Evolutionary conservation across 2,888 invertebrate genomes (phyloP).

Genomic region (Dryomyza anilis): DNA sequence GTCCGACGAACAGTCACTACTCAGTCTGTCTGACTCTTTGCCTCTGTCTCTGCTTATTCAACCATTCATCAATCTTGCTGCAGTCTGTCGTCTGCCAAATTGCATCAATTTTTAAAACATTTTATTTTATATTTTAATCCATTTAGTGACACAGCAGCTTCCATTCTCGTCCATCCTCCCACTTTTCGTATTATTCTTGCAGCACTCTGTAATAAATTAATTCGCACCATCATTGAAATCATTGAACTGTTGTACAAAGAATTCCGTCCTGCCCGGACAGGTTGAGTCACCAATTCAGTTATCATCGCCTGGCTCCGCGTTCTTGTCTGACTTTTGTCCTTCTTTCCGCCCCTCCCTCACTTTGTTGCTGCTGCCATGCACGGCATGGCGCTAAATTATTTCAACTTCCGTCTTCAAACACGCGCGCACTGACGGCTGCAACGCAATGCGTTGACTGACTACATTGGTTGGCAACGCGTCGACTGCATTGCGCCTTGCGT

Average conservation of each 20-base stretch:
- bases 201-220: not conserved
- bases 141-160: not conserved
- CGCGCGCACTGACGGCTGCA: not conserved
- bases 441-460: not conserved
- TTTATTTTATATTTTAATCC: not conserved
- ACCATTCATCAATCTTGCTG: not conserved
- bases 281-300: not conserved
- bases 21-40: not conserved
- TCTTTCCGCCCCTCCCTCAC: not conserved
- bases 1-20: too few species aligned
- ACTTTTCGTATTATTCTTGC: not conserved
- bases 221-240: conserved; percentile 2
- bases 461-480: not conserved
- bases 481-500: not conserved
- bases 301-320: not conserved
- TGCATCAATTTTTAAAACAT: not conserved
- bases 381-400: conserved; percentile 5
- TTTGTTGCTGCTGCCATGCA: not conserved
- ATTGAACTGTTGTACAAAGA: conserved; percentile 14
- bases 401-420: conserved; percentile 2
- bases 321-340: not conserved
- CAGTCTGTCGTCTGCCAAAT: not conserved
- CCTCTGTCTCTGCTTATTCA: not conserved
- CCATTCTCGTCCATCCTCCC: not conserved
- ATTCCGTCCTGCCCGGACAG: not conserved